Base-by-base conservation (phyloP, 2,797 vertebrate species). In the Myripristis jacobus region DNA sequence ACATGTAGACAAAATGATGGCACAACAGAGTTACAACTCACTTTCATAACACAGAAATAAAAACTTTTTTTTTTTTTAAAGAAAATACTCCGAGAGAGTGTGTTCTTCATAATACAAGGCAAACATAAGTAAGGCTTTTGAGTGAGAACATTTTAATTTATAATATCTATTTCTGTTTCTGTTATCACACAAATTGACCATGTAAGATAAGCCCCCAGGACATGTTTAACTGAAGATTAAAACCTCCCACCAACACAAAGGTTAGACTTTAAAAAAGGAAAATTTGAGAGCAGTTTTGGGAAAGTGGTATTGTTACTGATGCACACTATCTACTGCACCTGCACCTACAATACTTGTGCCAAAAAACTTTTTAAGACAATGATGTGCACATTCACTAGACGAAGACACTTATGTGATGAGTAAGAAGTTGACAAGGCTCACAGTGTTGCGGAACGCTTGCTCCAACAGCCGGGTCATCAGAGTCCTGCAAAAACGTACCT, bases 61-160 rank as follows among this genome's bases (percentile, higher is more conserved):
- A 82, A 77, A 72, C 43, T 43, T 50, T n/a, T 51, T 60, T 50
- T 34, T 56, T 29, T 53, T 77, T 46, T 18, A 66, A 66, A 55
- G 63, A 65, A 77, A 83, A 53, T 54, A 74, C 75, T 77, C 78
- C 43, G 62, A 64, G 52, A 56, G 61, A 57, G 62, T 80, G 77
- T 57, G 48, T 79, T 86, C 79, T 83, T 86, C 77, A 70, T 67
- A 69, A 72, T 66, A 77, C 73, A 84, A 91, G 89, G 87, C 85
- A 88, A 80, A 86, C 73, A 69, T 59, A 81, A 78, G 77, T 92
- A 92, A 93, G 91, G 91, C 90, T 88, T 89, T 59, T 79, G 73
- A 88, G 87, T 83, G 83, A 73, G 66, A 63, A 66, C 31, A 16
- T 27, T 68, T 61, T 6, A 29, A 83, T 76, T 74, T 48, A 73